These are phyloP conservation scores for Sphaerophoria rueppellii DNA, from an alignment of 2,888 invertebrate genomes.

Conservation along the genomic window DNA sequence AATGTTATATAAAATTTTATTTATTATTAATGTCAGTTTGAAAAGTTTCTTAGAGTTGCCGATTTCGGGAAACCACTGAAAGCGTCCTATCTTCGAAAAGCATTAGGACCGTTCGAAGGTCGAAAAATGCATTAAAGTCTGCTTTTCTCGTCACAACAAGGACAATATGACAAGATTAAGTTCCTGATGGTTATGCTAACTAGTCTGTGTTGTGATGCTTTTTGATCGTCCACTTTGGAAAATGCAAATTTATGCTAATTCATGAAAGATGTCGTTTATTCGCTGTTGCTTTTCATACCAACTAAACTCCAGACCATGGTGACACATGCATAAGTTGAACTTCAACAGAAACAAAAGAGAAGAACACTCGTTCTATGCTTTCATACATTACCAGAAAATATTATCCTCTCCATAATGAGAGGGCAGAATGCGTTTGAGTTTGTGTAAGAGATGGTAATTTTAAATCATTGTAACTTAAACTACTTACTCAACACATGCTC, in stretches of 20 bases:
- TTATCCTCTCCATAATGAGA: neutral
- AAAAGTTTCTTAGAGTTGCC: slow-evolving; percentile 2
- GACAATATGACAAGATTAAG: slow-evolving; percentile 8
- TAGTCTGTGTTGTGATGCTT: neutral
- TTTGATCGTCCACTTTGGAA: slow-evolving; percentile 16
- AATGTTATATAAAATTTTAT: slow-evolving; percentile 14
- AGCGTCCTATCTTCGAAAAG: slow-evolving; percentile 6
- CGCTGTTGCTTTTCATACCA: neutral
- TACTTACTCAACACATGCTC: neutral
- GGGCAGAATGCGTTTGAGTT: neutral
- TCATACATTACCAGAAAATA: neutral
- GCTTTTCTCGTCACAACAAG: neutral
- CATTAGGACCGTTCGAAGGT: slow-evolving; percentile 3
- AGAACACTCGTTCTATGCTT: neutral
- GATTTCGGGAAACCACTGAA: neutral
- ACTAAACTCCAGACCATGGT: neutral
- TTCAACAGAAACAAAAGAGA: neutral
- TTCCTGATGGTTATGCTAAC: neutral
- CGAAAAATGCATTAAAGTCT: slow-evolving; percentile 16
- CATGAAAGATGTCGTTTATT: slow-evolving; percentile 8
- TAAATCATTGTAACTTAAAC: neutral
- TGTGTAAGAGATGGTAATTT: neutral
- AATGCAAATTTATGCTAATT: slow-evolving; percentile 30
- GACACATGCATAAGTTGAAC: neutral
- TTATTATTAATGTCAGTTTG: slow-evolving; percentile 17